phyloP scores from a whole-genome alignment of 1,140 invertebrate species.

The Listronotus bonariensis region DNA sequence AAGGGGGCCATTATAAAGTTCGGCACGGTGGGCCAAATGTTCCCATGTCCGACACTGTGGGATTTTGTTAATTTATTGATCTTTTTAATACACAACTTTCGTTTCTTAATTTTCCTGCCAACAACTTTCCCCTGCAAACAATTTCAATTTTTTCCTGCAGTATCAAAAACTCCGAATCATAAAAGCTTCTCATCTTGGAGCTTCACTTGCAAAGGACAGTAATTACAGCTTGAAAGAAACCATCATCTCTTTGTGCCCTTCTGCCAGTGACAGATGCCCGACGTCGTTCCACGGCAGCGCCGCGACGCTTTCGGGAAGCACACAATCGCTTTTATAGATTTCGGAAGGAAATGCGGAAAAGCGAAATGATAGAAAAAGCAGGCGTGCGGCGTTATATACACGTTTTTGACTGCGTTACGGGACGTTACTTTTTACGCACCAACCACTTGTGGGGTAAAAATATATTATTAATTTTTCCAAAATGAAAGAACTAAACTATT shows the following conservation, averaged over 20 bases:
- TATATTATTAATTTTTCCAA: background rate
- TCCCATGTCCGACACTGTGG: too few relatives aligned
- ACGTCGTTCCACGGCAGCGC: constrained; percentile 29
- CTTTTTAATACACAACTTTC: too few relatives aligned
- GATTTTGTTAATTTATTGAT: too few relatives aligned
- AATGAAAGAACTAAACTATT: too few relatives aligned
- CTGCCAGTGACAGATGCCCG: constrained; percentile 45
- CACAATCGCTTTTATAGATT: constrained; percentile 53
- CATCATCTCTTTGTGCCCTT: constrained; percentile 47
- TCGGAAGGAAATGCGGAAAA: constrained; percentile 49
- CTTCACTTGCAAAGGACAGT: constrained; percentile 46
- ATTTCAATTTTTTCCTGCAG: too few relatives aligned
- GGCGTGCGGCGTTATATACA: constrained; percentile 1
- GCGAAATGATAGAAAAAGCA: constrained; percentile 9
- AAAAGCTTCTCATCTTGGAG: constrained; percentile 23
- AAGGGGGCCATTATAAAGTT: too few relatives aligned
- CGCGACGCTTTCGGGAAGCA: constrained; percentile 20
- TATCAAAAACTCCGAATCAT: background rate
- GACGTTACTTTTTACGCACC: constrained; percentile 4
- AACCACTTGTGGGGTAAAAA: background rate
- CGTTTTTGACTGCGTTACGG: constrained; percentile 2
- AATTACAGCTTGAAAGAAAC: constrained; percentile 47
- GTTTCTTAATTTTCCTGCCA: background rate
- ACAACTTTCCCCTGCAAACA: too few relatives aligned
- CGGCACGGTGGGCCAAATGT: too few relatives aligned